Evolutionary conservation across 2,113 vertebrate genomes (phyloP).

Genomic region (Xenopus tropicalis): DNA sequence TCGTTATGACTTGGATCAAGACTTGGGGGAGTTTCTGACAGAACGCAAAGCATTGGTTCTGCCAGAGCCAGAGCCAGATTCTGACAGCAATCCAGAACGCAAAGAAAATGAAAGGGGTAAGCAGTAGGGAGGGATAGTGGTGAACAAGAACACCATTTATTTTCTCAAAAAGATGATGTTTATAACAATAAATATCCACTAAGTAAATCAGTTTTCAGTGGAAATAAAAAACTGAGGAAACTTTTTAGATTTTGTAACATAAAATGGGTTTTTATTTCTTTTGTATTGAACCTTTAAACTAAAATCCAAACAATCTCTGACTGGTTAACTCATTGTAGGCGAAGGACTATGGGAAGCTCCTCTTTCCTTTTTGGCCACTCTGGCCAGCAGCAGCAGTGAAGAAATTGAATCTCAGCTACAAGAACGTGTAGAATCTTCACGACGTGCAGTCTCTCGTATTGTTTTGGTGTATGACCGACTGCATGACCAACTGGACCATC

Average conservation of each 20-base stretch:
- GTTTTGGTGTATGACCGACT: constrained; percentile 81
- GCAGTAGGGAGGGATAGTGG: constrained; percentile 23
- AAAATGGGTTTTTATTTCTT: no score
- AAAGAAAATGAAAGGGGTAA: constrained; percentile 72
- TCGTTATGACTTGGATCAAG: constrained; percentile 76
- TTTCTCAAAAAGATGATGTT: not conserved
- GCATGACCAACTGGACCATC: constrained; percentile 68
- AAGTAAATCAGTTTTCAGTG: no score
- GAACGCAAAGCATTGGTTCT: constrained; percentile 71
- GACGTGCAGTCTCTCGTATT: constrained; percentile 78
- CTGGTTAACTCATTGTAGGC: constrained; percentile 46
- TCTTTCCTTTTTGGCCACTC: constrained; percentile 88
- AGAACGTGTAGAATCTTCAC: constrained; percentile 86
- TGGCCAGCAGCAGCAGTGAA: constrained; percentile 93
- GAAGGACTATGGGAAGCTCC: constrained; percentile 78
- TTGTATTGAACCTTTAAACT: no score
- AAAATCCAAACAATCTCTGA: no score
- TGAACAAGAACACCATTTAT: not conserved
- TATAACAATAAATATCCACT: not conserved
- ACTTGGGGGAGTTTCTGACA: constrained; percentile 76
- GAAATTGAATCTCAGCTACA: constrained; percentile 94
- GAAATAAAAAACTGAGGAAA: no score
- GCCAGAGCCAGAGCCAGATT: constrained; percentile 87
- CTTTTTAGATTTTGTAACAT: no score
- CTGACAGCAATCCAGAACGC: constrained; percentile 90